Evolutionary conservation across 1,140 invertebrate species (phyloP), one percentile per base, ranked within the genome.

Genomic region (Drosophila truncata): DNA sequence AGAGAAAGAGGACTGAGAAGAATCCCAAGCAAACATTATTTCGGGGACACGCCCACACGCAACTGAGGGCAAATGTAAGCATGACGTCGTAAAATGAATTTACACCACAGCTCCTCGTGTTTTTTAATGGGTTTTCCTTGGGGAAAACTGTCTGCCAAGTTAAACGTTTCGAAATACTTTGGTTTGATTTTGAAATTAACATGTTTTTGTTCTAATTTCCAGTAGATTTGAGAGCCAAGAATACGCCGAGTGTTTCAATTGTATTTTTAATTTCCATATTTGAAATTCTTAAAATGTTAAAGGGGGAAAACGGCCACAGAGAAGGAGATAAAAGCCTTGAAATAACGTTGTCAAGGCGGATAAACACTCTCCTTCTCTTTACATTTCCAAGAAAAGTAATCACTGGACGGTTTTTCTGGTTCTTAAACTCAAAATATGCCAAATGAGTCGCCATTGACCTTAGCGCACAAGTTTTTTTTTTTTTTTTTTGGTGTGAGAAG

Each of bases 401-500:
- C 60, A 35, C 27, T 13, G 7, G 39, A 11, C 23, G 29, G n/a
- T 16, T 16, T 16, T 31, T 42, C 39, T 6, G n/a, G 18, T n/a
- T 46, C 6, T 20, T 50, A 35, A 29, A 25, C 44, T 7, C 8
- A 2, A 27, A 59, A 18, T 65, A 20, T 55, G 18, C 18, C 46
- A 31, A 37, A 31, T 76, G 50, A 18, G 63, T 69, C 74, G 49
- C 46, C 73, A 69, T 77, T 78, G 74, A 78, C 74, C 74, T 78
- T 78, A 78, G 10, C 27, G 41, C 61, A 37, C 23, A 41, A 50
- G 55, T 44, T 63, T 39, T 31, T 29, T 29, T 29, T 29, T 29
- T 29, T 1, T 29, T 29, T 29, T 29, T 29, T 29, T 3, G 35
- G 31, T 71, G 16, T 37, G 42, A n/a, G n/a, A 42, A 58, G 52